Base-by-base conservation (phyloP, 2,888 invertebrate species). In the Folsomia manolachei region DNA sequence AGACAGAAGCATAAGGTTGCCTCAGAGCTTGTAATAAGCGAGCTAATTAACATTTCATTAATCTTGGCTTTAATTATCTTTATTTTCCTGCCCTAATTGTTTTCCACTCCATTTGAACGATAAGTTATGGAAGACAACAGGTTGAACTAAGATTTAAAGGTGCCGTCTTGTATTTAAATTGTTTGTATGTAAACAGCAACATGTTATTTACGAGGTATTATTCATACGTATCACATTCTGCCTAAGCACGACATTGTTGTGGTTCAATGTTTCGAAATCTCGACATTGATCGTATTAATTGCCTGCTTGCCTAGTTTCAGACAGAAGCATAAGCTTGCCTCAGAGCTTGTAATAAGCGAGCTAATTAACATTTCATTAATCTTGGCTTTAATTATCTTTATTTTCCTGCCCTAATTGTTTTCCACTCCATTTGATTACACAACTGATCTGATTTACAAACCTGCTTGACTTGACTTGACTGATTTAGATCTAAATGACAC, bases 341-440 rank as follows among this genome's bases (percentile, higher is more conserved):
- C n/a, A n/a, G n/a, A n/a, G n/a, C n/a, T n/a, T 39, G 39, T 39
- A 39, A n/a, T 39, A 39, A 64, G 64, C 68, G 70, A 63, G 27
- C 73, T 75, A 75, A 72, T 75, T 71, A 70, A 75, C 72, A 72
- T 75, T 75, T 72, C 75, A 72, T 75, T 75, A 72, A 75, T 71
- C 72, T 64, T 24, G 72, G 70, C 65, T 63, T 73, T 73, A 73
- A 73, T 73, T 73, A 73, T 73, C 70, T 23, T 67, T 68, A 60
- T 70, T 52, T 65, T 69, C n/a, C n/a, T 68, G n/a, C 11, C 25
- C 11, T 61, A 69, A 68, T 56, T 56, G 60, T 66, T 66, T 66
- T 66, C 66, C 52, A 66, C 39, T 39, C 14, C 39, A 39, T 39
- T 39, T 39, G 39, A 39, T 39, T 39, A 39, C 39, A 39, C 39